phyloP scores from a whole-genome alignment of 2,113 vertebrate species.

The Hippocampus zosterae region DNA sequence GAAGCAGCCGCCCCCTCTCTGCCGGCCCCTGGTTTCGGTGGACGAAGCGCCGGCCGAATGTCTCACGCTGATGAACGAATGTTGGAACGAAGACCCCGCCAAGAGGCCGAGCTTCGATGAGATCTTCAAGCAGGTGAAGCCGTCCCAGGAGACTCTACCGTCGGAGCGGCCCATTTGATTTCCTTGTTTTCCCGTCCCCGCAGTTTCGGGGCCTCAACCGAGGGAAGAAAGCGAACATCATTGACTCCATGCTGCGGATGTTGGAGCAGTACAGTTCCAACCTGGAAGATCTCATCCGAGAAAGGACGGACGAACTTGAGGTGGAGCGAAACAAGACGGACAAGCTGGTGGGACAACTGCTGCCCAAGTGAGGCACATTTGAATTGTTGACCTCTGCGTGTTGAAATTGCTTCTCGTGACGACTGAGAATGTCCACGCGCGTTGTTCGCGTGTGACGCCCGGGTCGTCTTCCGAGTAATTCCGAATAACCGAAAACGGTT shows the following conservation, averaged over 20 bases:
- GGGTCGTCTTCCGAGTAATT: background rate
- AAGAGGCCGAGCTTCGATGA: slow-evolving; percentile 73
- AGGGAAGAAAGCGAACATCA: slow-evolving; percentile 79
- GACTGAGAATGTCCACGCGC: no score
- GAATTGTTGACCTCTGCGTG: background rate
- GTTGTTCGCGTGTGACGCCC: no score
- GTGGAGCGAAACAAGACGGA: slow-evolving; percentile 84
- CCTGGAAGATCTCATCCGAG: slow-evolving; percentile 83
- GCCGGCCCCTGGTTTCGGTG: slow-evolving; percentile 72
- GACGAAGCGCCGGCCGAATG: slow-evolving; percentile 82
- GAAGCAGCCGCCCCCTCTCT: slow-evolving; percentile 62
- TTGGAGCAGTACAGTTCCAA: slow-evolving; percentile 86
- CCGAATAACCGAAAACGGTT: background rate
- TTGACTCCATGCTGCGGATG: slow-evolving; percentile 85
- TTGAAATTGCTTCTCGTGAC: background rate
- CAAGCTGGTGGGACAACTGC: slow-evolving; percentile 77
- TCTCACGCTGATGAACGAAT: slow-evolving; percentile 79
- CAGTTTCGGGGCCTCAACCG: slow-evolving; percentile 82
- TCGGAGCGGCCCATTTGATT: background rate
- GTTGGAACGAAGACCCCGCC: slow-evolving; percentile 78
- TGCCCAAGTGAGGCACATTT: slow-evolving; percentile 72
- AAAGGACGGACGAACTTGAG: slow-evolving; percentile 83
- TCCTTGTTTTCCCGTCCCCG: background rate
- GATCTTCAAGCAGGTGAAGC: slow-evolving; percentile 68
- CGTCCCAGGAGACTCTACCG: background rate